Evolutionary conservation across 2,797 vertebrate species (phyloP), one percentile per base, ranked within the genome.

Genomic region (Anguilla pacifica): DNA sequence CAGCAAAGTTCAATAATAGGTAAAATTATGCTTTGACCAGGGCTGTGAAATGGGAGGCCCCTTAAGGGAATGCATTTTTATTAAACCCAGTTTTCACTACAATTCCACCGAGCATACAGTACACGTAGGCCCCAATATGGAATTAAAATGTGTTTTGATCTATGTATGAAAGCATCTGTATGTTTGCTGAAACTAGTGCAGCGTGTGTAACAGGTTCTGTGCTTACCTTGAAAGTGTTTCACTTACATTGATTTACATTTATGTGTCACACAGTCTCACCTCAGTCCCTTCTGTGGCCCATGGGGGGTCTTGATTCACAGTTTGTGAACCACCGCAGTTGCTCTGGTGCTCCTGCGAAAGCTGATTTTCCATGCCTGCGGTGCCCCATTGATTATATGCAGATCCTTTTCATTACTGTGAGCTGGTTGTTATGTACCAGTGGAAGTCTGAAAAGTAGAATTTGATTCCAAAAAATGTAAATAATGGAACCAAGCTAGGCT

Each of bases 371-470:
- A 84, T 85, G 35, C 51, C 25, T 74, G 22, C 43, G 25, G 59
- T n/a, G 59, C 61, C 61, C 55, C 55, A 64, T 57, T 46, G 46
- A 82, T 82, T 82, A 82, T 77, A 85, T 53, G 77, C 67, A 82
- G 74, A 82, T 81, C 51, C 2, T 51, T 61, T 31, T 86, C 39
- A 17, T 28, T 82, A n/a, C 79, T 55, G 77, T 22, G 64, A 85
- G 46, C 64, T 61, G 39, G 57, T 57, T 22, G n/a, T 51, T 55
- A 55, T 61, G 28, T 28, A 59, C 39, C 46, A 28, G 85, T 83
- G 59, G 81, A 88, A 35, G 85, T 53, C 35, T 35, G 31, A 82
- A 88, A 82, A 53, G 84, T 81, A 67, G 59, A 31, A 70, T 86
- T 86, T 88, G 46, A 67, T 35, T 82, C 31, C 6, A 82, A 85